Conservation (phyloP, 2,888 invertebrate genomes). For the Diabrotica balteata region DNA sequence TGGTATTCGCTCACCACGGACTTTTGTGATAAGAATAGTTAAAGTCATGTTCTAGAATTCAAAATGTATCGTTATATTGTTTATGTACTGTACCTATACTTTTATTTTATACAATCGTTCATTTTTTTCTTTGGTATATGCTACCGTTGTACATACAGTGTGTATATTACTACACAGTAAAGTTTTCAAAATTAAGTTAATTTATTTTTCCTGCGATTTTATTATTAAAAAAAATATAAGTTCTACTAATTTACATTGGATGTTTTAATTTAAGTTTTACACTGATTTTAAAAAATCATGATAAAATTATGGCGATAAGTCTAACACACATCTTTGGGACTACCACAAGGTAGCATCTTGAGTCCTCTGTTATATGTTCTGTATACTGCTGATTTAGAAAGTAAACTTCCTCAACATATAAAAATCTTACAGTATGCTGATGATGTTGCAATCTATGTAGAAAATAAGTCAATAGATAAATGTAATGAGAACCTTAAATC, state of each 20-base stretch:
- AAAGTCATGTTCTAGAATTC: conserved; percentile 59
- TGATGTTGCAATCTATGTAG: too few relatives aligned
- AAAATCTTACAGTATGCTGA: too few relatives aligned
- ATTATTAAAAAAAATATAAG: conserved; percentile 49
- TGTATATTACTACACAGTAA: conserved; percentile 57
- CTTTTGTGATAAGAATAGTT: conserved; percentile 61
- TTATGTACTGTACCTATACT: conserved; percentile 60
- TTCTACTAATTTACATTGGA: conserved; percentile 45
- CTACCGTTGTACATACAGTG: conserved; percentile 60
- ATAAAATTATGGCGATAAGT: too few relatives aligned
- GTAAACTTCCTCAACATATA: too few relatives aligned
- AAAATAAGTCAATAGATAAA: too few relatives aligned
- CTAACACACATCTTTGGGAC: too few relatives aligned
- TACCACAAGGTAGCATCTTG: too few relatives aligned
- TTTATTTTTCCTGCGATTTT: conserved; percentile 51
- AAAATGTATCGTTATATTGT: conserved; percentile 60
- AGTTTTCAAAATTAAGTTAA: conserved; percentile 55
- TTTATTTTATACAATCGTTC: conserved; percentile 60
- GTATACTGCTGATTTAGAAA: too few relatives aligned
- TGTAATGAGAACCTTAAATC: too few relatives aligned
- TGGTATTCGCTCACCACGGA: conserved; percentile 55
- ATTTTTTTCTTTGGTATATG: conserved; percentile 54
- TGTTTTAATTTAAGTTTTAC: too few relatives aligned
- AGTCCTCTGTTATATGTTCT: too few relatives aligned
- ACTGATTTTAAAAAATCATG: too few relatives aligned